Conservation (phyloP, 1,140 invertebrate species). For the Whitmania pigra region DNA sequence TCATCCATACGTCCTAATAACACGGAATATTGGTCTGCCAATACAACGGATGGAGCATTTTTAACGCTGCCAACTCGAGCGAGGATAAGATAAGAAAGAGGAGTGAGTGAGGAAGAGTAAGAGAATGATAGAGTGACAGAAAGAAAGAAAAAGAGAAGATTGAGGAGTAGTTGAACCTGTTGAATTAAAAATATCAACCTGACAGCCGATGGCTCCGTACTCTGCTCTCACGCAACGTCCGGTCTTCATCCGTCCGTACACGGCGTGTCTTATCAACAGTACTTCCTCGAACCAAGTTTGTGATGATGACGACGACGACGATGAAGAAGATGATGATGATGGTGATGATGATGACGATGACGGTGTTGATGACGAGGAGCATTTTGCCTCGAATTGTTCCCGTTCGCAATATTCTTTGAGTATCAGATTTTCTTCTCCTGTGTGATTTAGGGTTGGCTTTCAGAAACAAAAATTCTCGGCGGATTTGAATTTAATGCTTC, state of each 20-base stretch:
- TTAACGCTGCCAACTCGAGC: no score
- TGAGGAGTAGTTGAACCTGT: no score
- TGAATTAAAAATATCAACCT: constrained; percentile 5
- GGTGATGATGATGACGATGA: neutral
- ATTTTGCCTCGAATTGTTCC: constrained; percentile 15
- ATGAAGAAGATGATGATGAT: neutral
- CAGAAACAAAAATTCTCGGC: neutral
- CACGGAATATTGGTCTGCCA: no score
- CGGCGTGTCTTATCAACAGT: constrained; percentile 2
- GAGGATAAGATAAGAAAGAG: no score
- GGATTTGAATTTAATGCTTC: neutral
- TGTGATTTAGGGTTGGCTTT: neutral
- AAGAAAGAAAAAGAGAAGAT: no score
- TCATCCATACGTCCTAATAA: no score
- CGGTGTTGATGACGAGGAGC: neutral
- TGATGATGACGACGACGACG: neutral
- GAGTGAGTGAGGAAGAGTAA: no score
- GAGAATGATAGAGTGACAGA: no score
- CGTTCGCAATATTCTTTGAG: constrained; percentile 16
- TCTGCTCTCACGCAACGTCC: constrained; percentile 11
- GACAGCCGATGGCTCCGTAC: constrained; percentile 16
- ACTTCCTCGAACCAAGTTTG: constrained; percentile 10
- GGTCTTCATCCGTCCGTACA: constrained; percentile 17
- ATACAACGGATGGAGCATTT: no score
- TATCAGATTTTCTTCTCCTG: neutral